These are phyloP conservation scores for Charina bottae DNA, from an alignment of 2,113 vertebrate genomes.

Conservation along the genomic window DNA sequence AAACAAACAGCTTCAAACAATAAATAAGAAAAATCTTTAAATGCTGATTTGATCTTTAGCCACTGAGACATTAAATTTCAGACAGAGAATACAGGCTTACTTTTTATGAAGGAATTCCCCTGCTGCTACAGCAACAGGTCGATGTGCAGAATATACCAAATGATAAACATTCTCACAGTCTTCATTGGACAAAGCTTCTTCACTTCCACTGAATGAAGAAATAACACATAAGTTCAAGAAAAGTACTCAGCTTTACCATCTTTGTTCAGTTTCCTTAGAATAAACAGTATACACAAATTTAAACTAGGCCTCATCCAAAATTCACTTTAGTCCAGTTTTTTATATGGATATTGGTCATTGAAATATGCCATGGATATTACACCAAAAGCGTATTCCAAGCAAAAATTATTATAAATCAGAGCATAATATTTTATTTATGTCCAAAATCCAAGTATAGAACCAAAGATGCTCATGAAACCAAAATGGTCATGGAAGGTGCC, in stretches of 20 bases:
- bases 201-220: constrained; percentile 87
- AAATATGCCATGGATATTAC: neutral
- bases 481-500: neutral
- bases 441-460: neutral
- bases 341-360: neutral
- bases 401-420: neutral
- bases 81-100: constrained; percentile 73
- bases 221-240: constrained; percentile 53
- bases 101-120: constrained; percentile 98
- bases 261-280: constrained; percentile 6
- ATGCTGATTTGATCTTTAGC: neutral
- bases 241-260: constrained; percentile 25
- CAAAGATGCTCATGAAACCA: neutral
- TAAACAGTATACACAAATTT: neutral
- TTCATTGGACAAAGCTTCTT: constrained; percentile 97
- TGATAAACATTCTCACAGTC: constrained; percentile 99
- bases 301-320: neutral
- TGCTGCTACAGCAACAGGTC: constrained; percentile 95
- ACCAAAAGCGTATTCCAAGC: neutral
- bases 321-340: neutral
- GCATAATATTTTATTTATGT: neutral
- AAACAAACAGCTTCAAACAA: neutral
- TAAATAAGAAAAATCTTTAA: neutral
- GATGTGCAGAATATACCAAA: constrained; percentile 96
- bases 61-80: neutral